A percentile compares a stretch with the other conserved stretches of the same genome.
These are phyloP conservation scores for Cephalopterus ornatus DNA, from an alignment of 2,113 vertebrate genomes.

Conservation along the genomic window DNA sequence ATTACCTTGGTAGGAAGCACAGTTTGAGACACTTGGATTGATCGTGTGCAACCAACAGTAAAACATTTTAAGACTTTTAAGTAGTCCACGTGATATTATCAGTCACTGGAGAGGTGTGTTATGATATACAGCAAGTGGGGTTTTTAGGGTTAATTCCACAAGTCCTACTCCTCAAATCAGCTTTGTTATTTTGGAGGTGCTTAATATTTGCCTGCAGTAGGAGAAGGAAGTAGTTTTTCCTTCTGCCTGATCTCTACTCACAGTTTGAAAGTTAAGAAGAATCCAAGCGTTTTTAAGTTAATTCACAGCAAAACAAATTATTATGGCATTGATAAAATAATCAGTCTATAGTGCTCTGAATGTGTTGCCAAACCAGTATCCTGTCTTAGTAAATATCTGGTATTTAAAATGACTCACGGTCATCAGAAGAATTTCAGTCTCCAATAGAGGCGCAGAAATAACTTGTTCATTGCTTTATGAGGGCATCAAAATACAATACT, in stretches of 20 bases:
- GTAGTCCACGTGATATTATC: background rate
- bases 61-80: background rate
- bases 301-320: background rate
- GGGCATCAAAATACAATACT: background rate
- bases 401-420: background rate
- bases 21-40: background rate
- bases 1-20: background rate
- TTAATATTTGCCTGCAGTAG: background rate
- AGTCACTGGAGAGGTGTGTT: background rate
- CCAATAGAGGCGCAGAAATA: background rate
- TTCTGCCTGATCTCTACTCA: background rate
- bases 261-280: background rate
- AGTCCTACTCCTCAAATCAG: background rate
- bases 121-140: rapidly evolving
- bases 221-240: background rate
- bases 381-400: background rate
- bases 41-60: background rate
- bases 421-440: background rate
- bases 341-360: background rate
- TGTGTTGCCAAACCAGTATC: background rate
- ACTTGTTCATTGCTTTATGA: background rate
- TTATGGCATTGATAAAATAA: background rate
- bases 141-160: rapidly evolving
- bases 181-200: background rate
- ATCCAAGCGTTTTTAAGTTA: background rate